Evolutionary conservation across 2,113 vertebrate genomes (phyloP), one percentile per base, ranked within the genome.

Genomic region (Muntiacus muntjak): DNA sequence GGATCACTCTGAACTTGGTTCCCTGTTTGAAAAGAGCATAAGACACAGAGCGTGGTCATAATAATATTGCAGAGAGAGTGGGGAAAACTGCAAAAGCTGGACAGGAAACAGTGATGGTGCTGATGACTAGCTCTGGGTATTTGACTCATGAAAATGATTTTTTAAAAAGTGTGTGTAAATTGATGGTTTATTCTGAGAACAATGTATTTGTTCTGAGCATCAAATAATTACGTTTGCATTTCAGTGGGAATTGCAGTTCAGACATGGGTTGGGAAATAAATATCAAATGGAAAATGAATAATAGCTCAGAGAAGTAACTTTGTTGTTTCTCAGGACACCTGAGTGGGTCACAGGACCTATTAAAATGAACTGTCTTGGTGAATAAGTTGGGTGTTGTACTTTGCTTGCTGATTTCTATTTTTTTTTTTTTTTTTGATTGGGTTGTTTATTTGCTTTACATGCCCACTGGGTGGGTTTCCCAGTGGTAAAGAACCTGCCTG

Each of bases 371-470:
- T 45, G 33, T 40, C 93, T 82, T 86, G 16, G 45, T 79, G 50
- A 40, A 17, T 64, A 79, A 84, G 8, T 40, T 7, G 9, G 11
- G 54, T 90, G 58, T 87, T 50, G 12, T 89, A 47, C 50, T 84
- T 95, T 91, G 43, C 16, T 91, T 92, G 50, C 36, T n/a, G 36
- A 74, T 30, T 93, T 50, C 47, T 50, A 14, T 11, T 93, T 86
- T 16, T 14, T 78, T 15, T 82, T 6, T 83, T 95, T 95, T 87
- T 86, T 47, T 3, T 33, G 17, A 67, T 71, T 93, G 55, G 40
- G 11, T 82, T 91, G 25, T 97, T 97, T 93, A 57, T 95, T 90
- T 94, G 28, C 25, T 45, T 94, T 96, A 76, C 60, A n/a, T 25
- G n/a, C 25, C 15, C 10, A 82, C 15, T 74, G 13, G 23, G 26